Base-by-base conservation (phyloP, 37 sponge, comb jelly and placozoan species). In the Eunapius fragilis region DNA sequence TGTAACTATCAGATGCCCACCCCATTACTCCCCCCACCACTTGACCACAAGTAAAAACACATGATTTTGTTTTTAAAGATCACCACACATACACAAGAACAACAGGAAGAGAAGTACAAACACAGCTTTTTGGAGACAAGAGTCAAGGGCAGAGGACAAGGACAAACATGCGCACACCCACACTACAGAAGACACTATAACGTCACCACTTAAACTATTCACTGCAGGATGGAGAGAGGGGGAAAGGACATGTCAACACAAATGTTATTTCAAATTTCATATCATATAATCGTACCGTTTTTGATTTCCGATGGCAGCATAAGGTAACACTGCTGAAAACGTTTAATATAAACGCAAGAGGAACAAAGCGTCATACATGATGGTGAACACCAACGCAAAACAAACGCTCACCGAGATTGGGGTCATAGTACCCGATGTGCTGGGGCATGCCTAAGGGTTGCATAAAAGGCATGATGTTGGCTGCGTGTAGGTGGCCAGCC, bases 381-480 rank as follows among this genome's bases (percentile, higher is more conserved):
- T n/a, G n/a, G n/a, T n/a, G n/a, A n/a, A n/a, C n/a, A n/a, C n/a
- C n/a, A n/a, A n/a, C n/a, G n/a, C n/a, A n/a, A n/a, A n/a, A n/a
- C n/a, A n/a, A n/a, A n/a, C n/a, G n/a, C 58, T 11, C 58, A 58
- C 58, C 58, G 14, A 58, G 58, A 58, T 58, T 58, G 58, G 58
- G 58, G 14, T 58, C 58, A 19, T 58, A 58, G 58, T 58, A 58
- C 17, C 58, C 58, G 22, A 58, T 58, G 22, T 58, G 58, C 14
- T 58, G 58, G 58, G 58, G 58, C 58, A 58, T 41, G 41, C 41
- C 41, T 6, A 41, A 6, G 41, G 41, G 58, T 17, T 80, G 68
- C 80, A 80, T 80, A 35, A 69, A 67, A 32, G 68, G 58, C 31
- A 80, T 14, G 23, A 68, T 35, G 27, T 26, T 67, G 32, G 24